A percentile compares a stretch with the other conserved stretches of the same genome.
Evolutionary conservation across 2,113 vertebrate species (phyloP).

Genomic region (Bubo blakistoni): DNA sequence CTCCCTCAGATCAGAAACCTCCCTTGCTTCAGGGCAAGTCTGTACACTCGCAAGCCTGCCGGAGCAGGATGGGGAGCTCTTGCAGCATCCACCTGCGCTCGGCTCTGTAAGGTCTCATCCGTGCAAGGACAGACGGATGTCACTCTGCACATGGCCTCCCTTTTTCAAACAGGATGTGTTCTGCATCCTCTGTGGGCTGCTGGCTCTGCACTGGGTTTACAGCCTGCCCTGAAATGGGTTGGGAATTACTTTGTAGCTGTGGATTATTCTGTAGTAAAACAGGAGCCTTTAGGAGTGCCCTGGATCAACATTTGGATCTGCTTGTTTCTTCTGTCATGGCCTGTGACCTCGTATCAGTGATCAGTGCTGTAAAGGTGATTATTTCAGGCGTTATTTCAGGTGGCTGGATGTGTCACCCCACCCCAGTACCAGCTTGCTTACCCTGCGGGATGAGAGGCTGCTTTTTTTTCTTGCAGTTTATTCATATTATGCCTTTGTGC

Average conservation of each 20-base stretch:
- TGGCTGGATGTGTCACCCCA: neutral
- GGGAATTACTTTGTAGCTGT: neutral
- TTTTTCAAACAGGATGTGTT: constrained; percentile 17
- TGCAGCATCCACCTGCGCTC: neutral
- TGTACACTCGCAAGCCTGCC: rapidly evolving
- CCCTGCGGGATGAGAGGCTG: neutral
- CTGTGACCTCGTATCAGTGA: neutral
- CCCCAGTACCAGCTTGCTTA: neutral
- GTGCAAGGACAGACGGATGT: neutral
- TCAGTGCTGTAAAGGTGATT: neutral
- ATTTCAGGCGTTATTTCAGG: neutral
- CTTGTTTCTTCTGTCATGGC: neutral
- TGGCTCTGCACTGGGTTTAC: neutral
- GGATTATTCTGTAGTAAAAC: neutral
- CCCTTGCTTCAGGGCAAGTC: neutral
- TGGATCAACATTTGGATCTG: neutral
- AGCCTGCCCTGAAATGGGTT: neutral
- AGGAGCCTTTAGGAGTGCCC: neutral
- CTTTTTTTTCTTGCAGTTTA: neutral
- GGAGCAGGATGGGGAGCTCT: neutral
- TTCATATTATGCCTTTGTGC: neutral
- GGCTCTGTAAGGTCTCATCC: neutral
- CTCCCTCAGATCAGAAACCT: neutral
- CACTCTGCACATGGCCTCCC: neutral
- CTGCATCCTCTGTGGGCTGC: neutral